A percentile compares a stretch with the other conserved stretches of the same genome.
Conservation (phyloP, 2,797 vertebrate genomes). For the Chromobotia macracanthus region DNA sequence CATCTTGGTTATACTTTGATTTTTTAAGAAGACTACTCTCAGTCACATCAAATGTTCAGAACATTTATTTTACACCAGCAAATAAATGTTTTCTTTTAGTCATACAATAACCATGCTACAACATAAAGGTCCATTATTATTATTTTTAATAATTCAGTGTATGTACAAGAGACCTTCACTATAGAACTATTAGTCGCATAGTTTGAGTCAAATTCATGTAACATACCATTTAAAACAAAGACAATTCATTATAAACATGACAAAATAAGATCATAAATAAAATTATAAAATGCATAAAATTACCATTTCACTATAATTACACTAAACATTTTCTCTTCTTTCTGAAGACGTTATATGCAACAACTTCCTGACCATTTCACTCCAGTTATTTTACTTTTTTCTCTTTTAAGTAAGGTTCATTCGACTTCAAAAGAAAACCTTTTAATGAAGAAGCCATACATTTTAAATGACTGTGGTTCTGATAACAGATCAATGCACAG, state of each 20-base stretch:
- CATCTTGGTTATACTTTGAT: background rate
- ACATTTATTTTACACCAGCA: conserved; percentile 98
- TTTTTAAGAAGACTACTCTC: conserved; percentile 35
- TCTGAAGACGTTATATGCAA: conserved; percentile 65
- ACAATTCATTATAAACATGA: conserved; percentile 81
- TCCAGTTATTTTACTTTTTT: conserved; percentile 58
- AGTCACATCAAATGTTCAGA: conserved; percentile 81
- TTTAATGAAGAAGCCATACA: conserved; percentile 78
- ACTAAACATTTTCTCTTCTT: conserved; percentile 74
- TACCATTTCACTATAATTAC: conserved; percentile 81
- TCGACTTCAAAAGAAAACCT: conserved; percentile 74
- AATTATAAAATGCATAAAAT: conserved; percentile 72
- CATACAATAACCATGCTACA: conserved; percentile 90
- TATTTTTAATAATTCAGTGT: conserved; percentile 77
- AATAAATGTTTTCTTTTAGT: conserved; percentile 90
- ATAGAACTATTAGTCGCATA: conserved; percentile 81
- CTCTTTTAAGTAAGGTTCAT: conserved; percentile 74
- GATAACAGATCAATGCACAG: conserved; percentile 73
- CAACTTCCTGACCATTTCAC: conserved; percentile 72
- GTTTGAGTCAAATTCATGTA: conserved; percentile 84
- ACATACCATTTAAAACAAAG: conserved; percentile 80
- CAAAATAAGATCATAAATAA: conserved; percentile 75
- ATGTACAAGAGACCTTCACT: conserved; percentile 84
- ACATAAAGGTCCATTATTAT: conserved; percentile 81
- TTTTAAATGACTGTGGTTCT: conserved; percentile 74